A percentile compares a stretch with the other conserved stretches of the same genome.
These are phyloP conservation scores for Ciona savignyi DNA, from an alignment of 23 tunicate species.

Conservation along the genomic window DNA sequence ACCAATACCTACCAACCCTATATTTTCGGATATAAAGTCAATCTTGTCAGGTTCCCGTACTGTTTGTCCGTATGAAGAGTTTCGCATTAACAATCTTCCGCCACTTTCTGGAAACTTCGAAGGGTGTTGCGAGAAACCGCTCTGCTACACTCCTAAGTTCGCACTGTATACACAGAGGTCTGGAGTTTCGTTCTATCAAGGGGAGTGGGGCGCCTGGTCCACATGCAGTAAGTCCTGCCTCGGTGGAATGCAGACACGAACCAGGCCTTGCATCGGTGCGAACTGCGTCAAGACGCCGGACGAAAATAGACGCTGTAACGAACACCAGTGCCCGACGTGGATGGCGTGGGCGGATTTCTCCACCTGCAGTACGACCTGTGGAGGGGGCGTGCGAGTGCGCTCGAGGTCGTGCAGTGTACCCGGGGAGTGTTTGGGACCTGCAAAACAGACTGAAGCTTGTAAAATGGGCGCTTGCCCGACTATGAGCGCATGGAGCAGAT, in stretches of 20 bases:
- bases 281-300: conserved; percentile 21
- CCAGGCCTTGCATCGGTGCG: conserved; percentile 25
- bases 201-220: conserved; percentile 30
- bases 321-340: conserved; percentile 26
- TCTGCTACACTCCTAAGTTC: conserved; percentile 50
- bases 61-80: conserved; percentile 41
- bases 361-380: conserved; percentile 36
- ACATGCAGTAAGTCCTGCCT: conserved; percentile 29
- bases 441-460: conserved; percentile 1
- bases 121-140: conserved; percentile 77
- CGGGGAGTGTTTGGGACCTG: conserved; percentile 13
- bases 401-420: conserved; percentile 9
- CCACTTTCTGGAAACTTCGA: conserved; percentile 62
- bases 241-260: conserved; percentile 7
- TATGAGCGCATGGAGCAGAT: conserved; percentile 3
- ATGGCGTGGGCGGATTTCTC: conserved; percentile 30
- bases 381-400: conserved; percentile 29
- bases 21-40: not conserved
- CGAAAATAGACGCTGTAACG: conserved; percentile 34
- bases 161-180: conserved; percentile 11
- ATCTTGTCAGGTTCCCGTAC: not conserved
- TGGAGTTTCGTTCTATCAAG: conserved; percentile 39
- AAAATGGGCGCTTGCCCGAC: conserved; percentile 25
- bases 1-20: not conserved
- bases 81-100: conserved; percentile 41